phyloP scores from a whole-genome alignment of 2,113 vertebrate genomes.

The Caracal caracal region DNA sequence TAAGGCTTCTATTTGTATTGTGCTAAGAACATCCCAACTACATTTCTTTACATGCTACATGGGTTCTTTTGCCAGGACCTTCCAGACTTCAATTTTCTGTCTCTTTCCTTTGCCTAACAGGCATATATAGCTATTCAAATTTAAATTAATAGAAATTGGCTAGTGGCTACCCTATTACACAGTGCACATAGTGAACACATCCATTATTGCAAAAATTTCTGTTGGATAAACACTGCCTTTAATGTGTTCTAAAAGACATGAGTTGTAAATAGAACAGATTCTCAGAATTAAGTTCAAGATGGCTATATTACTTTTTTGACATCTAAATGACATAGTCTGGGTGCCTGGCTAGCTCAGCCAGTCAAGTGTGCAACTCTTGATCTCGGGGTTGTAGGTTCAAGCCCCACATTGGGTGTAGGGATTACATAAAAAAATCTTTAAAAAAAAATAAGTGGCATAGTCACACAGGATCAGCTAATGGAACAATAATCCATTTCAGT shows the following conservation, averaged over 20 bases:
- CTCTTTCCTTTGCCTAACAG: background rate
- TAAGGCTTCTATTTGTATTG: background rate
- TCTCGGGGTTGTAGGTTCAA: background rate
- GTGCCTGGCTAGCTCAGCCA: background rate
- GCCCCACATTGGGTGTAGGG: background rate
- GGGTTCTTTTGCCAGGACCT: background rate
- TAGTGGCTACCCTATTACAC: background rate
- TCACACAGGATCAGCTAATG: background rate
- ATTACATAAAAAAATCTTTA: background rate
- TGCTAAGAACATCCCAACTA: background rate
- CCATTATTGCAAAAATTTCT: background rate
- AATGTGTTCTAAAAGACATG: background rate
- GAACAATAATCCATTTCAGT: background rate
- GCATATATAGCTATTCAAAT: background rate
- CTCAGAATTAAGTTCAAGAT: background rate
- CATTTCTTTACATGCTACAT: background rate
- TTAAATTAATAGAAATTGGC: slow-evolving; percentile 12
- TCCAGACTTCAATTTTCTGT: background rate
- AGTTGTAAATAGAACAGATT: background rate
- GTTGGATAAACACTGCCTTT: background rate
- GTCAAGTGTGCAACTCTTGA: background rate
- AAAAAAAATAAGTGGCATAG: background rate
- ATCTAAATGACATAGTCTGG: slow-evolving; percentile 6
- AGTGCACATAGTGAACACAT: background rate
- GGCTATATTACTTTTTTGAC: background rate